Conservation (phyloP, 2,888 invertebrate genomes). For the Phyllotreta cruciferae region DNA sequence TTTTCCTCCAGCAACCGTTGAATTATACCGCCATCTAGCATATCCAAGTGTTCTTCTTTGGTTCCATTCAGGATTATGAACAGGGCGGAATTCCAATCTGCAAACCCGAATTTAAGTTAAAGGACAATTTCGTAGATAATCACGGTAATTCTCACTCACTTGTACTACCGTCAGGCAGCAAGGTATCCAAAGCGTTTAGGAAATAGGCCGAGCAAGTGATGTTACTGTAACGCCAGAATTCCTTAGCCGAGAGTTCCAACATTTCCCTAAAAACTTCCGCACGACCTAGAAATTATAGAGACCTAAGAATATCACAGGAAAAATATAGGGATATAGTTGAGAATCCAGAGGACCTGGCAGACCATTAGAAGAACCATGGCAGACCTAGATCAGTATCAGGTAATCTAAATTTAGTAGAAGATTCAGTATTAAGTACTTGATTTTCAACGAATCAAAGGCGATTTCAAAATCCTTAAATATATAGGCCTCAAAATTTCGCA, state of each 20-base stretch:
- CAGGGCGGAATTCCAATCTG: slow-evolving; percentile 98
- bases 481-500: no score
- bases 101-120: slow-evolving; percentile 41
- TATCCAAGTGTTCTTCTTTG: slow-evolving; percentile 97
- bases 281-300: slow-evolving; percentile 64
- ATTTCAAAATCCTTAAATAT: no score
- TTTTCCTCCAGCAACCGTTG: slow-evolving; percentile 96
- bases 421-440: no score
- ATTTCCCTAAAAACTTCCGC: slow-evolving; percentile 97
- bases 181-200: slow-evolving; percentile 93
- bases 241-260: slow-evolving; percentile 92
- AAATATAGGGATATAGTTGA: no score
- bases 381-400: no score
- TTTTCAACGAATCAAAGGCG: no score
- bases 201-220: slow-evolving; percentile 99
- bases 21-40: slow-evolving; percentile 98
- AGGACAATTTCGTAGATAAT: no score
- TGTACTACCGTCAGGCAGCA: slow-evolving; percentile 92
- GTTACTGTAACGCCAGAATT: slow-evolving; percentile 99
- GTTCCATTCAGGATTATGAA: slow-evolving; percentile 98
- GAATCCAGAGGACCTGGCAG: no score
- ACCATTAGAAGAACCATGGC: no score
- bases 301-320: neutral
- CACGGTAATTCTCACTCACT: slow-evolving; percentile 68
- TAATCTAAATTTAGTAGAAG: no score